Evolutionary conservation across 2,888 invertebrate species (phyloP), one percentile per base, ranked within the genome.

Genomic region (Heliconius sara): DNA sequence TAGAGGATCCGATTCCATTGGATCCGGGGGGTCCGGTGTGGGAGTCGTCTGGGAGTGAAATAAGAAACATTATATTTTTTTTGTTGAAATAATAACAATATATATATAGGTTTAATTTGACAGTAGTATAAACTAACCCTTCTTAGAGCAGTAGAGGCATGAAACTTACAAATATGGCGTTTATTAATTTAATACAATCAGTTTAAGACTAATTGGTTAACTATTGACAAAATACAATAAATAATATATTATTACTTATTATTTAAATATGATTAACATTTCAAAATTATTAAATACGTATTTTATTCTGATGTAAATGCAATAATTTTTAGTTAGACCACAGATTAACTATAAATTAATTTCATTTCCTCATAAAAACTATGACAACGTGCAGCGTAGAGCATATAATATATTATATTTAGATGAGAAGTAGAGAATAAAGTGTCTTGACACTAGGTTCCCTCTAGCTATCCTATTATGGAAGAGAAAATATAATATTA

Each of bases 1-100:
- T 13, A 22, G 9, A 10, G 43, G 27, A 60, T 60, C 73, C 16
- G 67, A 34, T 34, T 75, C 75, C 75, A 74, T 74, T 13, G 39
- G 27, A 16, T 39, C 25, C 19, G 60, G 63, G 3, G 25, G 39
- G 7, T 60, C 60, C 27, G 74, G 60, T 1, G n/a, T 13, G 60
- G 47, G 75, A 5, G 65, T 12, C 22, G 63, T 2, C 34, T 30
- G 22, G 30, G 27, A 7, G 19, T 52, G 9, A n/a, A 66, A 16
- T 16, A 47, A 47, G 13, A 47, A 47, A 0, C 1, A 2, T 47
- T 47, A 13, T 12, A 2, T 47, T 4, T 47, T 3, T 47, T 47
- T 47, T 16, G 47, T 47, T 16, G 13, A 16, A 47, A 47, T 47
- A 47, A 47, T 47, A 39, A 39, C 2, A 2, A 39, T 39, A 39